A percentile compares a stretch with the other conserved stretches of the same genome.
These are phyloP conservation scores for Pentalonia nigronervosa DNA, from an alignment of 1,140 invertebrate genomes.

Conservation along the genomic window DNA sequence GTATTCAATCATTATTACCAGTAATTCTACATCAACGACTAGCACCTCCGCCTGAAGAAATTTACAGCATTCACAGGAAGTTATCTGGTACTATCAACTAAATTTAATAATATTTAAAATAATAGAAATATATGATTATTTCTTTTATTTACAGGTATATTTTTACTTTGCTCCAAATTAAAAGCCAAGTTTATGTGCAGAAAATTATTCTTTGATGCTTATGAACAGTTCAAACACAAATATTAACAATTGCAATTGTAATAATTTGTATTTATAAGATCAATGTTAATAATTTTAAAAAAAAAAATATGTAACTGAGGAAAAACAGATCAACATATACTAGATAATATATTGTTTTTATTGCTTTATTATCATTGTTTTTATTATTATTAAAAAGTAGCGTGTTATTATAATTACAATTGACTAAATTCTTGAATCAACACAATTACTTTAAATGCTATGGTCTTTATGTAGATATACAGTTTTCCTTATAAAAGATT, in stretches of 20 bases:
- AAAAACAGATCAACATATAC: slow-evolving; percentile 39
- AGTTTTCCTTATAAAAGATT: not conserved
- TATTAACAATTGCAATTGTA: not conserved
- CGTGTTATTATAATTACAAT: slow-evolving; percentile 35
- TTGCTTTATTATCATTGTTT: slow-evolving; percentile 43
- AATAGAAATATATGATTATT: not conserved
- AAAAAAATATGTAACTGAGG: not conserved
- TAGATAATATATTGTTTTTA: slow-evolving; percentile 42
- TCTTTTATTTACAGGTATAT: slow-evolving; percentile 74
- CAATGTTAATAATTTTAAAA: not conserved
- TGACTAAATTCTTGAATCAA: slow-evolving; percentile 22
- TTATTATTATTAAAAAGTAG: slow-evolving; percentile 39
- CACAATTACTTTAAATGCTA: slow-evolving; percentile 27
- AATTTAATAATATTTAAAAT: not conserved
- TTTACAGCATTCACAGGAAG: slow-evolving; percentile 97
- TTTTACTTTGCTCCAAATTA: slow-evolving; percentile 92
- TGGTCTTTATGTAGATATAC: not conserved
- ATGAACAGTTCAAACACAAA: slow-evolving; percentile 62
- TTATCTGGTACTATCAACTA: slow-evolving; percentile 70
- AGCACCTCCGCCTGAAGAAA: slow-evolving; percentile 97
- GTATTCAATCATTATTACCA: slow-evolving; percentile 86
- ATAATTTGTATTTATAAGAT: not conserved
- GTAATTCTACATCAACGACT: slow-evolving; percentile 93
- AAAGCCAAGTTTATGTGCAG: slow-evolving; percentile 86
- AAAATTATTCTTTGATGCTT: slow-evolving; percentile 84